Base-by-base conservation (phyloP, 2,797 vertebrate species). In the Danio kyathit region DNA sequence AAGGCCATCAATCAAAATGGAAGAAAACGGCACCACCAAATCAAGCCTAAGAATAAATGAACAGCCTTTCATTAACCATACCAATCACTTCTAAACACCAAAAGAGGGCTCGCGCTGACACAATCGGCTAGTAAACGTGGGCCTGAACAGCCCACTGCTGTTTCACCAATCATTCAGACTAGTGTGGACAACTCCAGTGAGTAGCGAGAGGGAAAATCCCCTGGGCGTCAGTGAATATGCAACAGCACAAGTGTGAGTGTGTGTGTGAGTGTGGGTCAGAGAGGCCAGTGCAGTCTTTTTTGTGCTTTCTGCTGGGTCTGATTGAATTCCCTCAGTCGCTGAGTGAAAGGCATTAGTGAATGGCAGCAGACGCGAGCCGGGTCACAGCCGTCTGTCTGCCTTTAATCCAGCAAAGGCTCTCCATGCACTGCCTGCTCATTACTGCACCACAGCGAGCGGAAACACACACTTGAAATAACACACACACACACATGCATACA, bases 271-370 rank as follows among this genome's bases (percentile, higher is more conserved):
- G 29, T 29, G 21, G 59, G 81, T 70, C 82, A 83, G 52, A 5
- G 9, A 84, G 78, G 80, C 64, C 81, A 77, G 43, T 19, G 14
- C 13, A 57, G 82, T 79, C 74, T 29, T 74, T 83, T 29, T 29
- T 29, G 59, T 63, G 72, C 74, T 59, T 82, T 79, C 79, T 46
- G 51, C 75, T 76, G 51, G 43, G 65, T 80, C 66, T 86, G 85
- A 86, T 84, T 85, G 79, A 86, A 88, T 85, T 82, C 75, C 77
- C 66, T 71, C 81, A 74, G 76, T 80, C 81, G 71, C 52, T 44
- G 74, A 80, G 74, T 29, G 60, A 83, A 80, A 81, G 38, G 7
- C 21, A 85, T 83, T 86, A 85, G 52, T 57, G 79, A 56, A 40
- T 81, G 81, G 67, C 67, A 83, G 74, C 54, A 54, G 56, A 84